Evolutionary conservation across 2,888 invertebrate species (phyloP).

Genomic region (Ectemnius lituratus): DNA sequence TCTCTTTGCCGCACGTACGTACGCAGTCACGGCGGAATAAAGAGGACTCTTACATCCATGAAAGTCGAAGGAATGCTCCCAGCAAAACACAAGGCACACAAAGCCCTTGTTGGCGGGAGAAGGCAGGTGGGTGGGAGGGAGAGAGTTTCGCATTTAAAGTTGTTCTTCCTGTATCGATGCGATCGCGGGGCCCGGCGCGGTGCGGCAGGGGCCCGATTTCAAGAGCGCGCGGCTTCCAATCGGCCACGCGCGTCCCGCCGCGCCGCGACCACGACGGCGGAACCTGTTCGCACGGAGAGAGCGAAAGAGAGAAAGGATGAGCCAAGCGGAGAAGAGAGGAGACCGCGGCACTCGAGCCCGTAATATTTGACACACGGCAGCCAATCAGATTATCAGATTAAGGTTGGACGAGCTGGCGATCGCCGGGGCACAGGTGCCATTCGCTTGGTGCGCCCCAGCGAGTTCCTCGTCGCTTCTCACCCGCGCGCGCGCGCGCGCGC

Average conservation of each 20-base stretch:
- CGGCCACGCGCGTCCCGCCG: constrained; percentile 50
- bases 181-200: constrained; percentile 35
- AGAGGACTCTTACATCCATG: constrained; percentile 4
- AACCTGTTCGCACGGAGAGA: constrained; percentile 63
- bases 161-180: constrained; percentile 35
- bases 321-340: too few species aligned
- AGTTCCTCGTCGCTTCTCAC: too few species aligned
- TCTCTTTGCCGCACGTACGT: too few species aligned
- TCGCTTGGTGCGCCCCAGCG: constrained; percentile 27
- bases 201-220: constrained; percentile 30
- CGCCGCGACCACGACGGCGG: constrained; percentile 37
- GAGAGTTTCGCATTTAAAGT: constrained; percentile 24
- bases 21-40: not conserved
- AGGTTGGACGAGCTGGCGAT: constrained; percentile 56
- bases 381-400: constrained; percentile 75
- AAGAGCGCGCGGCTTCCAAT: constrained; percentile 42
- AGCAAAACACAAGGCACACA: constrained; percentile 7
- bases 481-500: constrained; percentile 6
- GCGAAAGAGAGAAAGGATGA: constrained; percentile 4
- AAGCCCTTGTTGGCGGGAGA: constrained; percentile 2
- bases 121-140: too few species aligned
- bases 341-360: constrained; percentile 65
- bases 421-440: constrained; percentile 54
- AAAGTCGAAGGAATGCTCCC: constrained; percentile 9
- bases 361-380: constrained; percentile 74